Evolutionary conservation across 2,113 vertebrate species (phyloP).

Genomic region (Pipra filicauda): DNA sequence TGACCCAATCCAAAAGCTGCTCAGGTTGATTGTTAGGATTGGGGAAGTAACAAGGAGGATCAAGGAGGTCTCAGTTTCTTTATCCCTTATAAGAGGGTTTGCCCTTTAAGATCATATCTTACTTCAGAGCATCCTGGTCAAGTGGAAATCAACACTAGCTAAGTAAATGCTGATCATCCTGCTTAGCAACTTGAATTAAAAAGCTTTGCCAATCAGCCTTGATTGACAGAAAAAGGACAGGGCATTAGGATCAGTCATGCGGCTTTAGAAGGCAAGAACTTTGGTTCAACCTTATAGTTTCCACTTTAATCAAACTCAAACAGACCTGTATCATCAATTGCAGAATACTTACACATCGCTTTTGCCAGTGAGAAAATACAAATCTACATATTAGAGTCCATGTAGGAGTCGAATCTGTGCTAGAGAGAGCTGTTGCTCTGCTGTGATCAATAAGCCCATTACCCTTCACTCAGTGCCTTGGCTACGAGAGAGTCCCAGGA

Average conservation of each 20-base stretch:
- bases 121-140: neutral
- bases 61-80: constrained; percentile 7
- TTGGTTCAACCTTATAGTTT: neutral
- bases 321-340: neutral
- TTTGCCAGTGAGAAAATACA: neutral
- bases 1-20: neutral
- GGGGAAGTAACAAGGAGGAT: neutral
- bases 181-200: constrained; percentile 56
- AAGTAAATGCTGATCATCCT: constrained; percentile 21
- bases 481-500: neutral
- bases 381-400: neutral
- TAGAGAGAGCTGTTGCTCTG: neutral
- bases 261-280: neutral
- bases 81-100: constrained; percentile 45
- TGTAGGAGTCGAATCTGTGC: neutral
- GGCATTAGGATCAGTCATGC: neutral
- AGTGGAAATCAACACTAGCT: constrained; percentile 30
- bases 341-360: neutral
- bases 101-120: neutral
- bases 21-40: fast-evolving
- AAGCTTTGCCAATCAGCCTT: constrained; percentile 32
- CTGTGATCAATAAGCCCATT: neutral
- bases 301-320: neutral
- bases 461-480: neutral
- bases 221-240: constrained; percentile 20